Evolutionary conservation across 2,113 vertebrate genomes (phyloP), one percentile per base, ranked within the genome.

Genomic region (Corynorhinus townsendii): DNA sequence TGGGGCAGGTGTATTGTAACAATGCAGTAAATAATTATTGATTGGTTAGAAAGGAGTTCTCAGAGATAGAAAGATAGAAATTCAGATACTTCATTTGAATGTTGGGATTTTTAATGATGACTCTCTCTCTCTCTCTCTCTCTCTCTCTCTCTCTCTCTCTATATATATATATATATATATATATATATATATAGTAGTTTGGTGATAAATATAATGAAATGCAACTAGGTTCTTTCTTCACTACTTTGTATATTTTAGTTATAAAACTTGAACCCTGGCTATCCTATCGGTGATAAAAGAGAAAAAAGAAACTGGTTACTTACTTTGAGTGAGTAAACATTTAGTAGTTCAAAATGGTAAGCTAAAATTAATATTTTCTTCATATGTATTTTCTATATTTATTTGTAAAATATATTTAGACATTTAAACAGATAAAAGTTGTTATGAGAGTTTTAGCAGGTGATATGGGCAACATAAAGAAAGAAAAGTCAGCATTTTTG

Each of bases 401-500:
- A 49, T 69, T 76, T 95, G 26, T 62, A 22, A 81, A 87, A 88
- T 91, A 35, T 72, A 80, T 69, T 76, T 96, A 85, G n/a, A 90
- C 7, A 56, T 24, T 75, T 84, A 49, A 35, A 73, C 88, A 79
- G 26, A 28, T 40, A 45, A 85, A 90, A 90, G 59, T 64, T 26
- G 33, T 47, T 11, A 20, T 71, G 30, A 91, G 54, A 93, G 43
- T 83, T 59, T 59, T 83, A 54, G 33, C 30, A 85, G 52, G 40
- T 79, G 5, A 4, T 28, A 2, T 80, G 49, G 56, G 30, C 15
- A 91, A 79, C 19, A 47, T 79, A 89, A 92, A 68, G 19, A 75
- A 80, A 68, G 17, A 83, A 93, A 85, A 88, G 28, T 30, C 24
- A 49, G 11, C 47, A 35, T 89, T 72, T 83, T 81, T 40, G 3